Evolutionary conservation across 2,888 invertebrate species (phyloP).

Genomic region (Ryuthela nishihirai): DNA sequence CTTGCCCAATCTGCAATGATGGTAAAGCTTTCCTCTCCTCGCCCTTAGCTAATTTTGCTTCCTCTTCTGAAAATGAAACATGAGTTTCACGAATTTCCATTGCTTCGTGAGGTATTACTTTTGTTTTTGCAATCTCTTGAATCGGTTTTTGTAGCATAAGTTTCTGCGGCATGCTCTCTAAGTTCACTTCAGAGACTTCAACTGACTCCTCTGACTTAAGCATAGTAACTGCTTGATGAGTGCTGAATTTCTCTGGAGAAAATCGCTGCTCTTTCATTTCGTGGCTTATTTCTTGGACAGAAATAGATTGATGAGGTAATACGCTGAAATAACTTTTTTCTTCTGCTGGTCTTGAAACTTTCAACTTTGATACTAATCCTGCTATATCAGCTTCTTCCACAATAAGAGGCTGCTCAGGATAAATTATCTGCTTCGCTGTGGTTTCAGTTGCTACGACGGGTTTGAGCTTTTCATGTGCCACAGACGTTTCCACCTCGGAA

Average conservation of each 20-base stretch:
- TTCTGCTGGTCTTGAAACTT: neutral
- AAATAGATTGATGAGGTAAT: slow-evolving; percentile 9
- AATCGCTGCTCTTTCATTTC: slow-evolving; percentile 17
- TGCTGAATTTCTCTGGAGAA: slow-evolving; percentile 7
- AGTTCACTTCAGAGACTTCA: slow-evolving; percentile 16
- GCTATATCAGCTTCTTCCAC: slow-evolving; percentile 48
- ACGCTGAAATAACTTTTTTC: slow-evolving; percentile 7
- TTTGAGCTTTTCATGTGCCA: slow-evolving; percentile 24
- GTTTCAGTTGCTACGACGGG: slow-evolving; percentile 1
- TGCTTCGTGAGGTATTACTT: slow-evolving; percentile 23
- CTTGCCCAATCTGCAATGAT: slow-evolving; percentile 17
- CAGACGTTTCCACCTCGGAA: slow-evolving; percentile 40
- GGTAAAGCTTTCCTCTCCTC: slow-evolving; percentile 8
- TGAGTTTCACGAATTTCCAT: slow-evolving; percentile 16
- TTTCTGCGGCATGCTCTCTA: slow-evolving; percentile 8
- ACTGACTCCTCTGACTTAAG: slow-evolving; percentile 7
- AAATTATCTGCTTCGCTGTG: slow-evolving; percentile 18
- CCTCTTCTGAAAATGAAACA: slow-evolving; percentile 5
- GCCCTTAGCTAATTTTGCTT: slow-evolving; percentile 10
- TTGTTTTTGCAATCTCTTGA: slow-evolving; percentile 8
- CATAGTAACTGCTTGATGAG: slow-evolving; percentile 3
- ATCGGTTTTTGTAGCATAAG: neutral
- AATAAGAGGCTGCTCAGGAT: slow-evolving; percentile 33
- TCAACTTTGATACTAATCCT: slow-evolving; percentile 16
- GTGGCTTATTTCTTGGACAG: slow-evolving; percentile 17